Percentiles rank a stretch among this genome's conserved stretches.
phyloP scores from a whole-genome alignment of 2,113 vertebrate species.

The Coregonus clupeaformis region DNA sequence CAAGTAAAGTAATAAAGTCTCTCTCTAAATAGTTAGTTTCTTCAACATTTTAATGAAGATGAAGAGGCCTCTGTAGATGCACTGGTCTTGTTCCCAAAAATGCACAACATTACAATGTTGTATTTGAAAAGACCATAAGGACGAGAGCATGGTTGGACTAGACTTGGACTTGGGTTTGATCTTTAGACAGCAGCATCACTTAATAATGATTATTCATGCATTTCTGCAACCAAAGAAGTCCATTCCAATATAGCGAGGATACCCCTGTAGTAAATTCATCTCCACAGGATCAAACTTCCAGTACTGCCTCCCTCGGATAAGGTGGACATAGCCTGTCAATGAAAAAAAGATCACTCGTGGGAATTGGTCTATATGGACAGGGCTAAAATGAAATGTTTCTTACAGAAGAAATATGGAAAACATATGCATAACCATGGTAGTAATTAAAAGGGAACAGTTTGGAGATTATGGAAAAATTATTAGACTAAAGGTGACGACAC shows the following conservation, averaged over 20 bases:
- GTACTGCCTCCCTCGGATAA: constrained; percentile 83
- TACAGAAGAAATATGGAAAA: no score
- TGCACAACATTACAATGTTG: background rate
- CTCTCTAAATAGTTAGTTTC: no score
- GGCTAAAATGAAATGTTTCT: no score
- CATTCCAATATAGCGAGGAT: constrained; percentile 81
- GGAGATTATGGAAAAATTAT: no score
- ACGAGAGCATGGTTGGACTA: background rate
- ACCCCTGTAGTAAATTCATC: constrained; percentile 84
- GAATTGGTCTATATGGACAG: no score
- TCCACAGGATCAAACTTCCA: constrained; percentile 90
- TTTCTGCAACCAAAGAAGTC: constrained; percentile 85
- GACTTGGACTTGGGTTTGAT: background rate
- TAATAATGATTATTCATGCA: constrained; percentile 23
- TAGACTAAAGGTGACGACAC: no score
- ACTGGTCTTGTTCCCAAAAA: constrained; percentile 16
- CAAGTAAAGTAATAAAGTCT: no score
- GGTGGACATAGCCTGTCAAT: constrained; percentile 84
- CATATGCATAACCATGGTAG: no score
- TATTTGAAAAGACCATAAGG: background rate
- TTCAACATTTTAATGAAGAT: background rate
- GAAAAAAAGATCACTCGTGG: background rate
- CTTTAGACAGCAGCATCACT: constrained; percentile 4
- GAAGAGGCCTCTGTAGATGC: background rate
- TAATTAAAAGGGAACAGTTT: no score